Base-by-base conservation (phyloP, 1,140 invertebrate species). In the Heliconius hermathena region DNA sequence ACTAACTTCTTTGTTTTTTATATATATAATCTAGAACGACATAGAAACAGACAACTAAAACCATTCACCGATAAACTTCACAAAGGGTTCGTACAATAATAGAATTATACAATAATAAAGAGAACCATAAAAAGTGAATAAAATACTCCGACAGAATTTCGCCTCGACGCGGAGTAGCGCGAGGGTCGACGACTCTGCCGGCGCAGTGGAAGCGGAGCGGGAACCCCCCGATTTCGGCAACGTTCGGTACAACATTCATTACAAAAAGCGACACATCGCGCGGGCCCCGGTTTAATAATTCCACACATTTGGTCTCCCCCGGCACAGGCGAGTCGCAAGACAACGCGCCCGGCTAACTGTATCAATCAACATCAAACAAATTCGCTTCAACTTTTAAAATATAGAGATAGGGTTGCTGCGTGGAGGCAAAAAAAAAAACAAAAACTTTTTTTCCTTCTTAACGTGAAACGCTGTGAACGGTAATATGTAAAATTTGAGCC, bases 361-460 rank as follows among this genome's bases (percentile, higher is more conserved):
- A 94, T 94, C 92, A 94, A 94, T 94, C 91, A 94, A 94, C 91
- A 93, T 94, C 91, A 94, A 94, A 94, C 90, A 90, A 85, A 86
- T 86, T 88, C 85, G 82, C 84, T 88, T 84, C 89, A 89, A 90
- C 86, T 88, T 84, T 88, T 88, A 83, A 88, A 80, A 84, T 79
- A 83, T 83, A 74, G 54, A 83, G 81, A 52, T 90, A 93, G 92
- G 92, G 92, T 88, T 90, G 87, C 22, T 90, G 87, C 22, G 60
- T 16, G 11, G 60, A 13, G 29, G 60, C 26, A 66, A 16, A 26
- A 46, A 16, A 41, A 13, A 41, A 46, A 16, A 46, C 3, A 46
- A 46, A 46, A 29, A 0, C 9, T 8, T 16, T 49, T n/a, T 80
- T 70, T 75, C 74, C 52, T 9, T 29, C 60, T 66, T 66, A 66